Base-by-base conservation (phyloP, 2,113 vertebrate species). In the Drymodes brunneopygia region DNA sequence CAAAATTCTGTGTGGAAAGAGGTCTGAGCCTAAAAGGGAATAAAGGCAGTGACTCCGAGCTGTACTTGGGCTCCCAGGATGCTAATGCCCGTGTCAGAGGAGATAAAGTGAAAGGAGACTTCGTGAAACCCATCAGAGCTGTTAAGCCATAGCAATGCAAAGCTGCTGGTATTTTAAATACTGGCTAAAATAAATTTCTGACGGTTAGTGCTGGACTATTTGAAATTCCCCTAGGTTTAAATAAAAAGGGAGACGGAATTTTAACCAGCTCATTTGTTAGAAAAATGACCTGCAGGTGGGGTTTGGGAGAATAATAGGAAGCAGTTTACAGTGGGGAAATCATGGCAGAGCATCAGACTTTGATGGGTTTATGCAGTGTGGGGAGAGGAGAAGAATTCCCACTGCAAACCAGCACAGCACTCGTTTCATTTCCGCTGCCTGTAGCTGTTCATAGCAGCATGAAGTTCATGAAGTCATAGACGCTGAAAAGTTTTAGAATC, bases 231-330 rank as follows among this genome's bases (percentile, higher is more conserved):
- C 44, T 66, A 18, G 31, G 75, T 64, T 93, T 75, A 61, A 92
- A 81, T 58, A 88, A 84, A 90, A 90, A 92, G 81, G 25, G 25
- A 86, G 44, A 66, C 29, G 40, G 78, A 44, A 85, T 91, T 95
- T 96, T 87, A 97, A 93, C 44, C 57, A 93, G 53, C 73, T 72
- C 70, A 72, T 75, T 85, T 91, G 74, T 19, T 72, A 88, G 74
- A 92, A 88, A 82, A 95, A 93, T 81, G 67, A 54, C 56, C 75
- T 58, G 47, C 64, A 92, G 80, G 62, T 88, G 94, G 75, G 47
- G 21, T 86, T 86, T 65, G 82, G 54, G 80, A 81, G 92, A 90
- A 92, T 90, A 93, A 90, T 36, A 75, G 74, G 45, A 0, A 0
- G 62, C 54, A 88, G 86, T 75, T 94, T 83, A 58, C 22, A 73